Base-by-base conservation (phyloP, 2,797 vertebrate species). In the Todus mexicanus region DNA sequence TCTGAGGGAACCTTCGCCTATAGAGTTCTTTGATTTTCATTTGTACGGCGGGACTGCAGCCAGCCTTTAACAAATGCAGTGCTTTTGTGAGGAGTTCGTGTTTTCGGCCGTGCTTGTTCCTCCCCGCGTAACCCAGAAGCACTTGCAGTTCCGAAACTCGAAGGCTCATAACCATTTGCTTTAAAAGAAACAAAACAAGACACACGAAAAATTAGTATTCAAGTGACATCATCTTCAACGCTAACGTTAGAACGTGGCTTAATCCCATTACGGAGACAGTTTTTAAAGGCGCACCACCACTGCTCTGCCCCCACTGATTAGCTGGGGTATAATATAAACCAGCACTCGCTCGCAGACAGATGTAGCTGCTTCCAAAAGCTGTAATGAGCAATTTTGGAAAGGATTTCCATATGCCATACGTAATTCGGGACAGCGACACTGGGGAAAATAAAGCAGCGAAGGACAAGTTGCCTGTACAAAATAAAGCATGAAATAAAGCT, bases 91-190 rank as follows among this genome's bases (percentile, higher is more conserved):
- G 98, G 81, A 99, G 98, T 98, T 99, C 99, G 92, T 99, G 99
- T 97, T 99, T 99, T 92, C 99, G 99, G 71, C 99, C 99, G 97
- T 99, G 99, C 96, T 99, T 99, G 98, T 99, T 99, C 96, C 99
- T 98, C 63, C 99, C 99, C 5, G 99, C 99, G 97, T 99, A 99
- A 93, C 99, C 99, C 98, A 99, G 98, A 91, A 99, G 98, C 93
- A 99, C 99, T 98, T 99, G 99, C 96, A 99, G 98, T 97, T 99
- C 99, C 65, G 99, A 99, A 90, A 99, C 99, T 92, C 99, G 98
- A 98, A 99, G 99, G 98, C 99, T 99, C 99, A 99, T 99, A 97
- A 99, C 99, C 99, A 99, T 99, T 99, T 99, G 99, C 99, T 99
- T 98, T n/a, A 93, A 96, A 97, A 94, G 87, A 97, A 96, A 97